Conservation (phyloP, 2,797 vertebrate species). For the Adelosebastes latens region DNA sequence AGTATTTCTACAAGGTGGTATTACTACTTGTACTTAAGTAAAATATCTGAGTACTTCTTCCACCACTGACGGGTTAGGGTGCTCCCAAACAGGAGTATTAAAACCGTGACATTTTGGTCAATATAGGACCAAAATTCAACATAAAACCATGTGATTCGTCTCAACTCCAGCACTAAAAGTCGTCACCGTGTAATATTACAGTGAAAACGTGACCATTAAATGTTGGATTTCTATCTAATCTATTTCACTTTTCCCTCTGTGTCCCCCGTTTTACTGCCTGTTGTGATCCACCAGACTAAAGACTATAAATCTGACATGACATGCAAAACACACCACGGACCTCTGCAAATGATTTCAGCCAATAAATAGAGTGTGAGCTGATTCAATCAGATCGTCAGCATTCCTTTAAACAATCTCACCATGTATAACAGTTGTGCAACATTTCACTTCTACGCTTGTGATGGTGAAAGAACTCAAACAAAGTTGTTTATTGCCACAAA, state of each 20-base stretch:
- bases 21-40: no score
- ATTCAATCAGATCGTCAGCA: constrained; percentile 3
- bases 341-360: constrained; percentile 5
- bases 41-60: no score
- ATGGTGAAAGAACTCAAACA: neutral
- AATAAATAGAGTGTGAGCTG: neutral
- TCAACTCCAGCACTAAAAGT: neutral
- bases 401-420: constrained; percentile 2
- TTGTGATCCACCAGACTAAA: neutral
- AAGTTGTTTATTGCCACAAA: neutral
- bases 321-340: constrained; percentile 3
- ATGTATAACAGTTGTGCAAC: neutral
- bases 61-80: no score
- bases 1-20: no score
- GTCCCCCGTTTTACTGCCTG: neutral
- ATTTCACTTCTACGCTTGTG: constrained; percentile 1
- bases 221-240: neutral
- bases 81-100: no score
- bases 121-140: no score
- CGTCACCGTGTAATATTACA: neutral
- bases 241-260: neutral
- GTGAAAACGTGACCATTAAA: neutral
- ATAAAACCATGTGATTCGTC: neutral
- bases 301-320: constrained; percentile 9
- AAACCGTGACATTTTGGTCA: no score